Evolutionary conservation across 92 coral and sea anemone genomes (phyloP).

Genomic region (Diadumene lineata): DNA sequence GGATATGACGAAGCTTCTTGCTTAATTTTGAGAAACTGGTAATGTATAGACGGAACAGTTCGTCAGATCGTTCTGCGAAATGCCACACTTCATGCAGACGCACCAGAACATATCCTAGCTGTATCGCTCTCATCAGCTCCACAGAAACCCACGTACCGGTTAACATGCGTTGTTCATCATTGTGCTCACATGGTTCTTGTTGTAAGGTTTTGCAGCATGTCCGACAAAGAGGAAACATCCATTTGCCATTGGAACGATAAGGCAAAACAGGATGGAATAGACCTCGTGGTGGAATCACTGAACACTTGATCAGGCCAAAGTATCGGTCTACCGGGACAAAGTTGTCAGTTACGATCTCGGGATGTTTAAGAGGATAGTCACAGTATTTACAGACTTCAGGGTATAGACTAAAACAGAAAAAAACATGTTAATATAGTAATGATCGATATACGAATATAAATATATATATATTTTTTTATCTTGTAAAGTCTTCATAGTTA

Average conservation of each 20-base stretch:
- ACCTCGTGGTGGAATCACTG: background rate
- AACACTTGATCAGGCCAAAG: too few relatives aligned
- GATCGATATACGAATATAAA: background rate
- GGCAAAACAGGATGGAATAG: constrained; percentile 23
- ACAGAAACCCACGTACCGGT: too few relatives aligned
- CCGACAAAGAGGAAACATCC: constrained; percentile 42
- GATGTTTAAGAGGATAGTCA: background rate
- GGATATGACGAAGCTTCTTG: too few relatives aligned
- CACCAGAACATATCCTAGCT: constrained; percentile 27
- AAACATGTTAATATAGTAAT: too few relatives aligned
- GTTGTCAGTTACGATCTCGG: too few relatives aligned
- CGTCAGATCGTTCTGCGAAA: constrained; percentile 13
- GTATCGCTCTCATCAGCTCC: too few relatives aligned
- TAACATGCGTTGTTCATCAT: too few relatives aligned
- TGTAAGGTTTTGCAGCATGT: constrained; percentile 44
- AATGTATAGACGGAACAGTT: constrained; percentile 30
- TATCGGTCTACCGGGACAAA: too few relatives aligned
- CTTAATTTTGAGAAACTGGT: too few relatives aligned
- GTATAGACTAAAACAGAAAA: background rate
- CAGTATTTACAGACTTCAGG: background rate
- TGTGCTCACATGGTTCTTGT: constrained; percentile 27
- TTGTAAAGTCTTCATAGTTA: too few relatives aligned
- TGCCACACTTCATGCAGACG: constrained; percentile 44
- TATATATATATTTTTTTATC: constrained; percentile 6
- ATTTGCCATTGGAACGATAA: too few relatives aligned